Evolutionary conservation across 2,113 vertebrate species (phyloP).

Genomic region (Mungos mungo): DNA sequence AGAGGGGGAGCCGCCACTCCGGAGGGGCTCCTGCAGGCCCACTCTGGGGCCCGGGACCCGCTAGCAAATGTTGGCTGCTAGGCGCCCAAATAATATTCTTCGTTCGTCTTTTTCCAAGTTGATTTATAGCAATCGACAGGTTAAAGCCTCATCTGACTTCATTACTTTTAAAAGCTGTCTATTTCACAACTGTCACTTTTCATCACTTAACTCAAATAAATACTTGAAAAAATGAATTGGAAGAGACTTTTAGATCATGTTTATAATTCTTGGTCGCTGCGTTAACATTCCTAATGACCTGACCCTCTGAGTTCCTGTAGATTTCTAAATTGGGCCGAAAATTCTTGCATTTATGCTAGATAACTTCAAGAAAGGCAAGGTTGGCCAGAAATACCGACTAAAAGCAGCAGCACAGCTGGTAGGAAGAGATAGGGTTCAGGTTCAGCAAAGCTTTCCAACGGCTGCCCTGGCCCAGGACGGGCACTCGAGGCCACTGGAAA

Average conservation of each 20-base stretch:
- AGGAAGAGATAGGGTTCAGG: fast-evolving
- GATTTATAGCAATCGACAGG: constrained; percentile 87
- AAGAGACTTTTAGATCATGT: constrained; percentile 83
- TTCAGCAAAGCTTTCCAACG: background rate
- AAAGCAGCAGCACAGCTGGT: background rate
- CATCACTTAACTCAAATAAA: constrained; percentile 86
- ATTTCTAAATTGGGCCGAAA: constrained; percentile 50
- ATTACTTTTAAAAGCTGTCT: constrained; percentile 88
- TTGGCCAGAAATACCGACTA: background rate
- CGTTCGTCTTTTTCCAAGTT: constrained; percentile 83
- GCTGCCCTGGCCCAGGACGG: background rate
- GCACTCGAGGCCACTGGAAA: background rate
- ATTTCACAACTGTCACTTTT: constrained; percentile 87
- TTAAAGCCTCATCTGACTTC: constrained; percentile 88
- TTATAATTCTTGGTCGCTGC: constrained; percentile 81
- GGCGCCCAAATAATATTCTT: constrained; percentile 80
- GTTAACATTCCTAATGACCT: constrained; percentile 81
- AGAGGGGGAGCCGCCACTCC: fast-evolving
- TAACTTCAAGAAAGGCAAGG: constrained; percentile 58
- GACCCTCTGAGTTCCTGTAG: constrained; percentile 68
- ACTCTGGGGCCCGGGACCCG: too few relatives aligned
- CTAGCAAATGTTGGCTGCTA: constrained; percentile 66
- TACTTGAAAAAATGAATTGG: constrained; percentile 84
- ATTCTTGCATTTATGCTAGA: background rate
- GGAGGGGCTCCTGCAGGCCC: fast-evolving